These are phyloP conservation scores for Prochilodus magdalenae DNA, from an alignment of 2,113 vertebrate species.

Conservation along the genomic window DNA sequence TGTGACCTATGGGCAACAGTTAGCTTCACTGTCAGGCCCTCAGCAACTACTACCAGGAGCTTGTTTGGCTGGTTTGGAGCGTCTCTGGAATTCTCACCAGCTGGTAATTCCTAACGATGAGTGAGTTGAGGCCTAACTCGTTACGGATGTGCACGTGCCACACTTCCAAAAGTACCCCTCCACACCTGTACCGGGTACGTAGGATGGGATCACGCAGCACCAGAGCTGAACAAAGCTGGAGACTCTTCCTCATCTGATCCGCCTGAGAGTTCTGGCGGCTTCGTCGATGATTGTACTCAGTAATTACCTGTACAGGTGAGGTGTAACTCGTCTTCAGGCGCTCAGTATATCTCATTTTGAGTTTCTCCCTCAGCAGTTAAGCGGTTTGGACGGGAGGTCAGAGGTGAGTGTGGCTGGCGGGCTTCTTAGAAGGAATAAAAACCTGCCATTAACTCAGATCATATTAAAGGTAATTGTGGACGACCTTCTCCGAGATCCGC, in stretches of 20 bases:
- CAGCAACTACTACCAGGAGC: no score
- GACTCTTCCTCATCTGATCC: background rate
- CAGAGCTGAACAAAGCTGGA: no score
- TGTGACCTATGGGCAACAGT: no score
- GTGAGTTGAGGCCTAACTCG: no score
- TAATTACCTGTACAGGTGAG: constrained; percentile 12
- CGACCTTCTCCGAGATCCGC: constrained; percentile 41
- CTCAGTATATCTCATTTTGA: constrained; percentile 2
- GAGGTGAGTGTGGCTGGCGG: background rate
- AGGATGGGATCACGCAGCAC: no score
- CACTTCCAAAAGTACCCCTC: no score
- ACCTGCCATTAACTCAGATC: constrained; percentile 40
- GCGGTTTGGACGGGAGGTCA: constrained; percentile 2
- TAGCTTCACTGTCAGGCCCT: no score
- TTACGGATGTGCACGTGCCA: no score
- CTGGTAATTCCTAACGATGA: no score
- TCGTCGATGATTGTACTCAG: constrained; percentile 1
- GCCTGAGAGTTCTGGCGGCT: background rate
- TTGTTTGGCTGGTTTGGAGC: no score
- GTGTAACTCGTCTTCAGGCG: background rate
- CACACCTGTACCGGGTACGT: no score
- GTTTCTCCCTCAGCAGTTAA: background rate
- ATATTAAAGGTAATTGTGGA: constrained; percentile 43
- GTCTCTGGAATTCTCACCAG: no score
- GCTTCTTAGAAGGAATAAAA: constrained; percentile 17